Evolutionary conservation across 2,113 vertebrate species (phyloP).

Genomic region (Caracal caracal): DNA sequence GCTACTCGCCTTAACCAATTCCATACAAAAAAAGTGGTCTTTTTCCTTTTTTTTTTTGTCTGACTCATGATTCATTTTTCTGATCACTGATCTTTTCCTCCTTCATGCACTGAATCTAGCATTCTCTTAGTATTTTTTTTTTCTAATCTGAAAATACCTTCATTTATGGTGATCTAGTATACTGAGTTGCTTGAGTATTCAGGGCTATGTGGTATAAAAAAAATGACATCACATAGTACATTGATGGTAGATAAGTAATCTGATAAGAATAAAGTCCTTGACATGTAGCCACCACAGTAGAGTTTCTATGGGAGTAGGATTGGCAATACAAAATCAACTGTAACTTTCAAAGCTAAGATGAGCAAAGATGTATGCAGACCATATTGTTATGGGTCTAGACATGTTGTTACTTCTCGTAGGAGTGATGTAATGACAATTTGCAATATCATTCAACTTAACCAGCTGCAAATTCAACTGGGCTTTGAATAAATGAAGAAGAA

Average conservation of each 20-base stretch:
- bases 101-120: not conserved
- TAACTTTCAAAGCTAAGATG: slow-evolving; percentile 1
- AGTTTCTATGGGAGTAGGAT: not conserved
- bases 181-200: not conserved
- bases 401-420: not conserved
- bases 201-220: not conserved
- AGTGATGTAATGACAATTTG: not conserved
- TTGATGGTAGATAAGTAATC: not conserved
- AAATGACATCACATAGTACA: not conserved
- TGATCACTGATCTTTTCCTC: not conserved
- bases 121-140: not conserved
- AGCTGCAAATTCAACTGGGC: slow-evolving; percentile 22
- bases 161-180: not conserved
- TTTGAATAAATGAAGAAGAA: slow-evolving; percentile 18
- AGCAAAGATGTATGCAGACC: not conserved
- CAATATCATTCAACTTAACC: not conserved
- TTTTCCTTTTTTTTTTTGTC: not conserved
- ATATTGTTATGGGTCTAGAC: not conserved
- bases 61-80: not conserved
- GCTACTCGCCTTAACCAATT: not conserved
- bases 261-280: not conserved
- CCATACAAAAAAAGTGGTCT: not conserved
- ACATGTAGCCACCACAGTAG: not conserved
- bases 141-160: not conserved
- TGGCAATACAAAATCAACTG: not conserved